Conservation (phyloP, 2,888 invertebrate species). For the Lasioglossum zephyrum region DNA sequence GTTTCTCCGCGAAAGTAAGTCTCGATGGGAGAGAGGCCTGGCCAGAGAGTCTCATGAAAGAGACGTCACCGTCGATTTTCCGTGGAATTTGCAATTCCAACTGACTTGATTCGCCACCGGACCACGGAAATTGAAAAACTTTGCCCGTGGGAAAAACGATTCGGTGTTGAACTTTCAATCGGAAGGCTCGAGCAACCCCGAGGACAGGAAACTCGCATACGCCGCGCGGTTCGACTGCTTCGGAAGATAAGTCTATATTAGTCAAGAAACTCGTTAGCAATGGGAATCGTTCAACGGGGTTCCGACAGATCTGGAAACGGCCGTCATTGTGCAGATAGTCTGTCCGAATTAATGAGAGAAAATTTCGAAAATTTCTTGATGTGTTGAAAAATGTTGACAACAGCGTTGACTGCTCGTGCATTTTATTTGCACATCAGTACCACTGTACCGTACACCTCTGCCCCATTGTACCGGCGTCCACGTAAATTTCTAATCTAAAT, state of each 20-base stretch:
- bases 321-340: not conserved
- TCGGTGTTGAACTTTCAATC: slow-evolving; percentile 12
- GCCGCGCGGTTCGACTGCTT: not conserved
- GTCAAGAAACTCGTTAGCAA: not conserved
- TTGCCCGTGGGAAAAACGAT: slow-evolving; percentile 8
- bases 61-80: slow-evolving; percentile 5
- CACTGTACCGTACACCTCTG: not conserved
- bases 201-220: not conserved
- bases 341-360: too few relatives aligned
- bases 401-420: not conserved
- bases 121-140: slow-evolving; percentile 31
- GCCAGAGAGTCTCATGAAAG: not conserved
- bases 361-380: too few relatives aligned
- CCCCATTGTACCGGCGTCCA: not conserved
- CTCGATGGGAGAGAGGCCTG: too few relatives aligned
- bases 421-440: not conserved
- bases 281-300: not conserved
- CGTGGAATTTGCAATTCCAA: slow-evolving; percentile 17
- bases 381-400: too few relatives aligned
- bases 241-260: slow-evolving; percentile 8
- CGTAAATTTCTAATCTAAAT: not conserved
- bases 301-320: not conserved
- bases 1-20: not conserved
- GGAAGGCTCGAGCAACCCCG: not conserved
- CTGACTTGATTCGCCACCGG: not conserved